Percentiles rank a stretch among this genome's conserved stretches.
phyloP scores from a whole-genome alignment of 2,888 invertebrate genomes.

The Brachyptera risi region DNA sequence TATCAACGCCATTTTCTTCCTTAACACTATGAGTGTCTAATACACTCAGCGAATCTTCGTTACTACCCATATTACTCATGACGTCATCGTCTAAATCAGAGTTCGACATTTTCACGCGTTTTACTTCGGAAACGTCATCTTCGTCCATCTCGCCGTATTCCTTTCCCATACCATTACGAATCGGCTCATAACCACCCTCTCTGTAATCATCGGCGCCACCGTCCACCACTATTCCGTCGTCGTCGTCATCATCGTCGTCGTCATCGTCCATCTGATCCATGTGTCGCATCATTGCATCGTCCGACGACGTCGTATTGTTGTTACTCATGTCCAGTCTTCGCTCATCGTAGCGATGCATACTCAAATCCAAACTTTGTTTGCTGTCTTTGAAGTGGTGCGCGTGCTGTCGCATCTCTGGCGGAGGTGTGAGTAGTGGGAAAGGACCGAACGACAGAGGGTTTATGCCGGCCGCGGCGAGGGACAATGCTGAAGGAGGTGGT shows the following conservation, averaged over 20 bases:
- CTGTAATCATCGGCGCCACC: constrained; percentile 66
- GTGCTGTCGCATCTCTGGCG: constrained; percentile 44
- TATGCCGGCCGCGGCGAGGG: constrained; percentile 56
- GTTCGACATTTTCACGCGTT: constrained; percentile 54
- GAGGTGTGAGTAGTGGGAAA: constrained; percentile 61
- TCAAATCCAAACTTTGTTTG: constrained; percentile 60
- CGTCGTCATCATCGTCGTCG: constrained; percentile 53
- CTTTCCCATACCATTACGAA: constrained; percentile 38
- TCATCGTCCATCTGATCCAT: constrained; percentile 41
- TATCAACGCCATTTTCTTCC: constrained; percentile 48
- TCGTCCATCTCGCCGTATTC: constrained; percentile 38
- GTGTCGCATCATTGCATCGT: constrained; percentile 43
- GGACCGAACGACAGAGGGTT: constrained; percentile 73
- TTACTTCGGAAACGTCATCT: constrained; percentile 66
- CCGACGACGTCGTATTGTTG: constrained; percentile 43
- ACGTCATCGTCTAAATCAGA: constrained; percentile 55
- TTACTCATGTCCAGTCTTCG: constrained; percentile 48
- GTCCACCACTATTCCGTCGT: constrained; percentile 68
- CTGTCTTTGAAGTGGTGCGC: constrained; percentile 56
- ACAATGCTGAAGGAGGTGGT: constrained; percentile 65
- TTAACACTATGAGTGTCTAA: constrained; percentile 51
- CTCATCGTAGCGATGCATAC: constrained; percentile 40
- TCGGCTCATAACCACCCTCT: constrained; percentile 49
- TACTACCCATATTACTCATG: constrained; percentile 59
- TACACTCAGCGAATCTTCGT: constrained; percentile 56